These are phyloP conservation scores for Altica lythri DNA, from an alignment of 2,888 invertebrate genomes.

Conservation along the genomic window DNA sequence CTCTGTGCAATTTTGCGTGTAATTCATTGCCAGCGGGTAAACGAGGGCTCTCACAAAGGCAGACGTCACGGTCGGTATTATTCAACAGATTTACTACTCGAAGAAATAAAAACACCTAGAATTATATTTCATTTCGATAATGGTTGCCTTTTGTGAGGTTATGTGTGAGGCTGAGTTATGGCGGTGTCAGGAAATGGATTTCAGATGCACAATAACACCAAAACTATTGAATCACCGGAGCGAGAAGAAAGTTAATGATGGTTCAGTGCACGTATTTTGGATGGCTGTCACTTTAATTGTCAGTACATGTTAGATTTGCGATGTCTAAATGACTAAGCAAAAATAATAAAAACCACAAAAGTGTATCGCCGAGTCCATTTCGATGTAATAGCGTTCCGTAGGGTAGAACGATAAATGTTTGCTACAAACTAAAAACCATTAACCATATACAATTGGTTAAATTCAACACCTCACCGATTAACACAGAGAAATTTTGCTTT, in stretches of 20 bases:
- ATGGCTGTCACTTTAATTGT: slow-evolving; percentile 26
- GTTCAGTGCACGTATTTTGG: slow-evolving; percentile 30
- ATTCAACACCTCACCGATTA: no score
- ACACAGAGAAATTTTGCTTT: no score
- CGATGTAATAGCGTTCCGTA: no score
- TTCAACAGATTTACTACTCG: slow-evolving; percentile 34
- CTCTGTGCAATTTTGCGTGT: slow-evolving; percentile 54
- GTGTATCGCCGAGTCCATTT: no score
- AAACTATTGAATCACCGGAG: slow-evolving; percentile 27
- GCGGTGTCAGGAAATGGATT: slow-evolving; percentile 26
- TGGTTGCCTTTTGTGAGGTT: slow-evolving; percentile 30
- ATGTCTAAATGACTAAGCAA: slow-evolving; percentile 12
- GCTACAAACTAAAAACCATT: no score
- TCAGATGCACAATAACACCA: slow-evolving; percentile 26
- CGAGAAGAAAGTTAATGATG: slow-evolving; percentile 28
- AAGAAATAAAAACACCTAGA: slow-evolving; percentile 33
- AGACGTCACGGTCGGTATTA: slow-evolving; percentile 43
- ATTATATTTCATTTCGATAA: slow-evolving; percentile 31
- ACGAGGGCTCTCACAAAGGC: slow-evolving; percentile 40
- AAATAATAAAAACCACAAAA: no score
- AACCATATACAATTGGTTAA: no score
- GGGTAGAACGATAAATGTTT: no score
- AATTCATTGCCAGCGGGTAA: slow-evolving; percentile 47
- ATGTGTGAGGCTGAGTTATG: slow-evolving; percentile 28
- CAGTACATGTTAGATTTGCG: slow-evolving; percentile 20